Percentiles rank a stretch among this genome's conserved stretches.
Evolutionary conservation across 2,797 vertebrate species (phyloP).

Genomic region (Lepidocolaptes lacrymiger): DNA sequence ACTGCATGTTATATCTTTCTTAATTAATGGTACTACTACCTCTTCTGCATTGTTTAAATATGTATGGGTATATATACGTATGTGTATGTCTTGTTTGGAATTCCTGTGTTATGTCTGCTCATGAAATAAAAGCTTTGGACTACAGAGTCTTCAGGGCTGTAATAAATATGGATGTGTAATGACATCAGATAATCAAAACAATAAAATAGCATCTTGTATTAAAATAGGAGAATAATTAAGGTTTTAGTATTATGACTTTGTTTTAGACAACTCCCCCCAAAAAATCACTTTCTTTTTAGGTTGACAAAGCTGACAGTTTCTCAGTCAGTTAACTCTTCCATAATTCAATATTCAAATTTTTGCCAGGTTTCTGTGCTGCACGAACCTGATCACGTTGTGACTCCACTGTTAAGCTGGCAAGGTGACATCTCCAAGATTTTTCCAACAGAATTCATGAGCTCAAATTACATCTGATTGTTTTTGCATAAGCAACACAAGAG

Average conservation of each 20-base stretch:
- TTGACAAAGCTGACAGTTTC: background rate
- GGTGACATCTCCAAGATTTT: background rate
- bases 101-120: background rate
- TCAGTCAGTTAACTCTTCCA: background rate
- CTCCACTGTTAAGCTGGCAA: background rate
- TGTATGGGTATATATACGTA: background rate
- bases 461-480: background rate
- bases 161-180: background rate
- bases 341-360: background rate
- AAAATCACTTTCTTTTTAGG: background rate
- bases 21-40: constrained; percentile 6
- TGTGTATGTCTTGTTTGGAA: background rate
- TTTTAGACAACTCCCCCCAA: background rate
- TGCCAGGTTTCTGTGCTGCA: background rate
- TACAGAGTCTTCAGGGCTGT: background rate
- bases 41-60: background rate
- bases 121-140: background rate
- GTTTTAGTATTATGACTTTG: background rate
- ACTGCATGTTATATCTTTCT: background rate
- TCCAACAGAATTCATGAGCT: background rate
- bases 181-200: background rate
- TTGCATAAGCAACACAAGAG: background rate
- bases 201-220: background rate
- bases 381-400: background rate
- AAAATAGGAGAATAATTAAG: background rate